Conservation (phyloP, 1,140 invertebrate species). For the Carposina sasakii region DNA sequence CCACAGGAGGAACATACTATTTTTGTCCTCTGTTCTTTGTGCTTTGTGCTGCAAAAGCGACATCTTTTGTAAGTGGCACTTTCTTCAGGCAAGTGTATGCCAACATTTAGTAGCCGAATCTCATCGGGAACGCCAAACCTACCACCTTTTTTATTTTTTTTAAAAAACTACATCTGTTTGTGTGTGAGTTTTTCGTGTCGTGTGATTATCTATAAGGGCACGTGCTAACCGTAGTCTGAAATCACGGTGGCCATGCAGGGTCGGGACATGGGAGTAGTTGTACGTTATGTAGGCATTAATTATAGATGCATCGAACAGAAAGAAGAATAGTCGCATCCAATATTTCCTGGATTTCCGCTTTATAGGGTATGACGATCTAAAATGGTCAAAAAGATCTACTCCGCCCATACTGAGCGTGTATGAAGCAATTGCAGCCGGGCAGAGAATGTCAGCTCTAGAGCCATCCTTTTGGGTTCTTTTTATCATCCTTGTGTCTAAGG, state of each 20-base stretch:
- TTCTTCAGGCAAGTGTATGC: background rate
- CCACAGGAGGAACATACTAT: background rate
- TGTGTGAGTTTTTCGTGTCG: too few species aligned
- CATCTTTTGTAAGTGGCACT: background rate
- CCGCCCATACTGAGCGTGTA: slow-evolving; percentile 19
- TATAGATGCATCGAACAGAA: slow-evolving; percentile 16
- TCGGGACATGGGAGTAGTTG: slow-evolving; percentile 1
- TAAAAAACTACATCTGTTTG: slow-evolving; percentile 8
- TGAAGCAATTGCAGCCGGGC: too few species aligned
- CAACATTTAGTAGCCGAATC: slow-evolving; percentile 7
- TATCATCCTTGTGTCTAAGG: too few species aligned
- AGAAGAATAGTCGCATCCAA: slow-evolving; percentile 25
- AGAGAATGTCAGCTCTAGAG: too few species aligned
- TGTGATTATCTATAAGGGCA: background rate
- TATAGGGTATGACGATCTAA: slow-evolving; percentile 21
- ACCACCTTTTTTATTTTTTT: slow-evolving; percentile 29
- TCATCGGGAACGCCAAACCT: slow-evolving; percentile 18
- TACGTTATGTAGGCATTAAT: slow-evolving; percentile 22
- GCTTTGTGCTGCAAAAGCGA: slow-evolving; percentile 5
- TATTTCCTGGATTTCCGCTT: slow-evolving; percentile 19
- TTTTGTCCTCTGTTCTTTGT: background rate
- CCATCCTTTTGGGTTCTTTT: too few species aligned
- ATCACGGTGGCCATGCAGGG: slow-evolving; percentile 15
- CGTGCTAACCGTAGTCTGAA: slow-evolving; percentile 17
- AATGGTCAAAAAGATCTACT: slow-evolving; percentile 31